These are phyloP conservation scores for Crotophaga sulcirostris DNA, from an alignment of 2,113 vertebrate genomes.

Conservation along the genomic window DNA sequence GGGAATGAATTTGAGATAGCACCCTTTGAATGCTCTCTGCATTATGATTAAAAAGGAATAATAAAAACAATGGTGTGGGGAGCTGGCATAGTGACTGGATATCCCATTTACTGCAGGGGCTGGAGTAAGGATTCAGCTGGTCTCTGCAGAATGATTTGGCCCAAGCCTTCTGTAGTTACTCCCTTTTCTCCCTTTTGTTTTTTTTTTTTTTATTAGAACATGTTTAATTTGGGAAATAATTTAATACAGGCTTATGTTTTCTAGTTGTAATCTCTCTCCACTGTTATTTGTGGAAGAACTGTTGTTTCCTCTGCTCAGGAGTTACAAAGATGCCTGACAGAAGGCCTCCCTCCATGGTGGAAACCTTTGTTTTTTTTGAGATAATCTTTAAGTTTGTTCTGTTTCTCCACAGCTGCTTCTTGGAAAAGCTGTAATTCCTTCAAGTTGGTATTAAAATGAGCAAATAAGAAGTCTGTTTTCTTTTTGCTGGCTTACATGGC, in stretches of 20 bases:
- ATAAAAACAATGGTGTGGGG: rapidly evolving
- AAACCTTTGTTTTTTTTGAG: background rate
- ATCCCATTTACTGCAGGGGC: rapidly evolving
- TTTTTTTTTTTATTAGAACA: background rate
- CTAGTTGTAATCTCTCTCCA: background rate
- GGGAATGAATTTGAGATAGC: background rate
- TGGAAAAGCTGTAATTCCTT: background rate
- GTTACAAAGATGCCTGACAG: background rate
- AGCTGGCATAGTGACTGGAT: background rate
- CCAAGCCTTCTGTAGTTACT: background rate
- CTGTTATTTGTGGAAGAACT: background rate
- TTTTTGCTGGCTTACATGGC: background rate
- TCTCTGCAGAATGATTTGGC: background rate
- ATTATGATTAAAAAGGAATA: background rate
- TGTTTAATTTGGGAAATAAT: background rate
- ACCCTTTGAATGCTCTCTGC: background rate
- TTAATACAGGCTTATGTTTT: background rate
- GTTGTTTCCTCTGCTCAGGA: background rate
- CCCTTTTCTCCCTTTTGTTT: background rate
- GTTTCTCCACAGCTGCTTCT: background rate
- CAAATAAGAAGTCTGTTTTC: background rate
- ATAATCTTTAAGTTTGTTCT: background rate
- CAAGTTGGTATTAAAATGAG: background rate
- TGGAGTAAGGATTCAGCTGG: background rate
- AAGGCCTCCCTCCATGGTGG: background rate